These are phyloP conservation scores for Simalia tracyae DNA, from an alignment of 2,797 vertebrate species.

Conservation along the genomic window DNA sequence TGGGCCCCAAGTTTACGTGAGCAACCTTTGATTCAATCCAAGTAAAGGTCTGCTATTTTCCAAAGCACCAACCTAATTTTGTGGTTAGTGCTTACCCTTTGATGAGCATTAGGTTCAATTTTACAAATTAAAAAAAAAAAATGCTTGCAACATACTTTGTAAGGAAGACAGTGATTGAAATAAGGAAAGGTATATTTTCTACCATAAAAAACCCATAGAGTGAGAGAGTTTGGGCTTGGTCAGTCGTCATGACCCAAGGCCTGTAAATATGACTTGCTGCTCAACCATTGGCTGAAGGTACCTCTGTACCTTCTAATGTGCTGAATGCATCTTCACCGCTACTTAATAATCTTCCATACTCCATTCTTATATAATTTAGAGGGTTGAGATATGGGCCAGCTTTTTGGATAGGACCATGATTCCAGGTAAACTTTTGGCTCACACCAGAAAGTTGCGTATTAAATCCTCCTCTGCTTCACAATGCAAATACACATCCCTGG, in stretches of 20 bases:
- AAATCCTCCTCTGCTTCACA: neutral
- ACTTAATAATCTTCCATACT: neutral
- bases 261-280: neutral
- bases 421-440: neutral
- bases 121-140: no score
- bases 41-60: no score
- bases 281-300: neutral
- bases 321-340: neutral
- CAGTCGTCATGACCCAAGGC: neutral
- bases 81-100: no score
- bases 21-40: no score
- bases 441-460: neutral
- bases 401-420: neutral
- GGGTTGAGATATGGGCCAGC: neutral
- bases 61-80: no score
- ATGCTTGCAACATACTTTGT: neutral
- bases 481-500: no score
- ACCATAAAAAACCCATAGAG: neutral
- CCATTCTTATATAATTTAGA: neutral
- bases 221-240: neutral
- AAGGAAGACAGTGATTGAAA: neutral
- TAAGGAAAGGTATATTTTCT: neutral
- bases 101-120: no score
- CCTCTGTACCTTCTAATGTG: neutral
- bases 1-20: no score